A percentile compares a stretch with the other conserved stretches of the same genome.
Evolutionary conservation across 2,888 invertebrate genomes (phyloP).

Genomic region (Scaptomyza reducta): DNA sequence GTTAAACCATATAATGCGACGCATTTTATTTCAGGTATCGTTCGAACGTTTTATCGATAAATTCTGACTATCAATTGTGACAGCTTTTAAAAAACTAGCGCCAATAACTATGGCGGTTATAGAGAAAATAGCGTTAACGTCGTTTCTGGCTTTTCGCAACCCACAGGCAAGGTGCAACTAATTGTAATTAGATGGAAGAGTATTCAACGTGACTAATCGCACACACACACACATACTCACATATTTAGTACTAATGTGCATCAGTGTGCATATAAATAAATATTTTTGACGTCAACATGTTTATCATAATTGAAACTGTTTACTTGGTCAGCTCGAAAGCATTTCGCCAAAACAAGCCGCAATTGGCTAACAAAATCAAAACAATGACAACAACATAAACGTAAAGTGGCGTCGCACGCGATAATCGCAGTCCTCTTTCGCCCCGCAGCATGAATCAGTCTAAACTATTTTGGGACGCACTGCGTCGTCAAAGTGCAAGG

Average conservation of each 20-base stretch:
- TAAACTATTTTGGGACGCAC: constrained; percentile 34
- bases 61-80: not conserved
- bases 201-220: not conserved
- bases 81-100: not conserved
- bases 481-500: constrained; percentile 53
- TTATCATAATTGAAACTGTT: constrained; percentile 58
- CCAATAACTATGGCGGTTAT: not conserved
- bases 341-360: constrained; percentile 53
- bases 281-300: constrained; percentile 51
- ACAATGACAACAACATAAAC: constrained; percentile 33
- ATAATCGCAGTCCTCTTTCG: constrained; percentile 1
- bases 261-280: not conserved
- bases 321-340: constrained; percentile 18
- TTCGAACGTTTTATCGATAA: not conserved
- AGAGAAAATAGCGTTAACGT: not conserved
- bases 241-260: not conserved
- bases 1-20: constrained; percentile 5
- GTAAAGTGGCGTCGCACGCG: constrained; percentile 13
- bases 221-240: not conserved
- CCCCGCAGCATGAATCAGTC: constrained; percentile 33
- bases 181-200: too few relatives aligned
- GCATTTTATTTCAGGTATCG: not conserved
- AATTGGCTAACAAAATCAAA: constrained; percentile 47
- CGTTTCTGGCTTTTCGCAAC: too few relatives aligned
- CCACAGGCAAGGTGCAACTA: too few relatives aligned